phyloP scores from a whole-genome alignment of 2,797 vertebrate genomes.

The Synaphobranchus kaupii region DNA sequence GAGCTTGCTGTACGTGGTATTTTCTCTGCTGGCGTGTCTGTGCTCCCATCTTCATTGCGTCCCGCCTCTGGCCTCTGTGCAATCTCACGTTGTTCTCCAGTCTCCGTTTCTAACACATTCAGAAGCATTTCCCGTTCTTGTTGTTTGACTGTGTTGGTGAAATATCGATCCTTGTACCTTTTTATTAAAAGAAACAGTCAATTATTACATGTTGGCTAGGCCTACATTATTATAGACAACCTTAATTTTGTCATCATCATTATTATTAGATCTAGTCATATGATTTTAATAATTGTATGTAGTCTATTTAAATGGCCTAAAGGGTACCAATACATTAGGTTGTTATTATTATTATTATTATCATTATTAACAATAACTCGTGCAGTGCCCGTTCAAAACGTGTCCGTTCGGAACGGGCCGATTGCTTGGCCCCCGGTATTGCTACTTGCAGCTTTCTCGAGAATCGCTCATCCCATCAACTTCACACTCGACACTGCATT shows the following conservation, averaged over 20 bases:
- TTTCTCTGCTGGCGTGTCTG: slow-evolving; percentile 15
- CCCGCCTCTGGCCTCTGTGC: slow-evolving; percentile 21
- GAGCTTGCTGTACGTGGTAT: neutral
- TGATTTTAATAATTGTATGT: slow-evolving; percentile 1
- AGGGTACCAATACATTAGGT: too few species aligned
- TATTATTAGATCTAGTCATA: neutral
- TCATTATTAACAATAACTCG: too few species aligned
- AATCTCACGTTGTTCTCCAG: slow-evolving; percentile 1
- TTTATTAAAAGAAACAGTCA: slow-evolving; percentile 21
- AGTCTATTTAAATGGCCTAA: neutral
- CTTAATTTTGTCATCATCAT: neutral
- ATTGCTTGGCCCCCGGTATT: too few species aligned
- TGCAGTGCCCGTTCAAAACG: too few species aligned
- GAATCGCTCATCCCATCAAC: too few species aligned
- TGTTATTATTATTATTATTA: too few species aligned
- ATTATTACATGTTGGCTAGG: neutral
- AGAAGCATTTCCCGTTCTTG: slow-evolving; percentile 21
- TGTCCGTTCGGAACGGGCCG: too few species aligned
- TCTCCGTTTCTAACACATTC: slow-evolving; percentile 7
- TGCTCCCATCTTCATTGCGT: slow-evolving; percentile 9
- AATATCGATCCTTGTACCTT: slow-evolving; percentile 29
- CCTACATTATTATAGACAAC: neutral
- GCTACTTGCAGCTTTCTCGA: too few species aligned
- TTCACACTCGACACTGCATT: too few species aligned
- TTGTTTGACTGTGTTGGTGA: slow-evolving; percentile 26